Evolutionary conservation across 2,888 invertebrate species (phyloP).

Genomic region (Drosophila subsilvestris): DNA sequence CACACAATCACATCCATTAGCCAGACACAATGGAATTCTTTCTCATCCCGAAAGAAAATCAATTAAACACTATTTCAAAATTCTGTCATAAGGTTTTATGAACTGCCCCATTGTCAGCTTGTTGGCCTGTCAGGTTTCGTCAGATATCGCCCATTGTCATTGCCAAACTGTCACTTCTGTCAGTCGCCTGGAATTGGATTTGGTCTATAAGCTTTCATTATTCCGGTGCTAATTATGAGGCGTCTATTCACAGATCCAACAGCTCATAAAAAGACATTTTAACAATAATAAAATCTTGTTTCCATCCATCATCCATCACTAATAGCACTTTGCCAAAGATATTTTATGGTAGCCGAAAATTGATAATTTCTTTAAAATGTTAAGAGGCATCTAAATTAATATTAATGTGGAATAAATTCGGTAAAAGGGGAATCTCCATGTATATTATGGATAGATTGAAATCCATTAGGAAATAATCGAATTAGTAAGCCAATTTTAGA

Average conservation of each 20-base stretch:
- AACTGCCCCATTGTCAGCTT: slow-evolving; percentile 63
- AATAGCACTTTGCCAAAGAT: slow-evolving; percentile 21
- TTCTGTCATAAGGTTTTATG: slow-evolving; percentile 73
- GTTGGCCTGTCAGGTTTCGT: slow-evolving; percentile 56
- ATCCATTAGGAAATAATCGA: background rate
- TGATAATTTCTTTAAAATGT: background rate
- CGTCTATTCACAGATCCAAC: slow-evolving; percentile 23
- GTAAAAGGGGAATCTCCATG: background rate
- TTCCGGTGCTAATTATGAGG: slow-evolving; percentile 69
- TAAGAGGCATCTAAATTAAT: background rate
- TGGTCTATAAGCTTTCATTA: slow-evolving; percentile 67
- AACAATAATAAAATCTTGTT: slow-evolving; percentile 29
- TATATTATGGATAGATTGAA: background rate
- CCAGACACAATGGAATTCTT: slow-evolving; percentile 45
- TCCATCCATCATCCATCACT: slow-evolving; percentile 1
- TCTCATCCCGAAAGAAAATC: slow-evolving; percentile 52
- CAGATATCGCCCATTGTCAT: slow-evolving; percentile 41
- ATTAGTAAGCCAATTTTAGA: background rate
- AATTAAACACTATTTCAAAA: slow-evolving; percentile 69
- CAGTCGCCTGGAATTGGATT: slow-evolving; percentile 56
- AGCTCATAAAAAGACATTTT: slow-evolving; percentile 40
- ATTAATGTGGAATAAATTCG: background rate
- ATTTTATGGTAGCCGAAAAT: background rate
- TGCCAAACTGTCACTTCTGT: slow-evolving; percentile 56
- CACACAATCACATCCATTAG: slow-evolving; percentile 77